phyloP scores from a whole-genome alignment of 2,888 invertebrate genomes.

The Cerastis rubricosa region DNA sequence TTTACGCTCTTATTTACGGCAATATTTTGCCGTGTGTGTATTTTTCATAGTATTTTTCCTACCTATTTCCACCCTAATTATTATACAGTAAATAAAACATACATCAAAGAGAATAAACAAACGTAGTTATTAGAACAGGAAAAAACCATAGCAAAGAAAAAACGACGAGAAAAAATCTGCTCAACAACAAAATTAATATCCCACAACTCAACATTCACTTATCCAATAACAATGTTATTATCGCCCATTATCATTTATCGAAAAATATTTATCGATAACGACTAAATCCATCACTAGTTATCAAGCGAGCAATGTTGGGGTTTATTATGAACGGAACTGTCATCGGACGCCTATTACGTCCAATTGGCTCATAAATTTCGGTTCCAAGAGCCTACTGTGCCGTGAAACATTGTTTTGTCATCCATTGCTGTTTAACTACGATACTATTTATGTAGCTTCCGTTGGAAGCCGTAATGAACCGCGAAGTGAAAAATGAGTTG shows the following conservation, averaged over 20 bases:
- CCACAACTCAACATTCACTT: constrained; percentile 2
- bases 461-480: constrained; percentile 41
- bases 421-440: constrained; percentile 51
- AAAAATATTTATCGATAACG: constrained; percentile 61
- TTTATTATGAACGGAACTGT: constrained; percentile 79
- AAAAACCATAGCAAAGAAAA: neutral
- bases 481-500: constrained; percentile 37
- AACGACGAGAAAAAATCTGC: neutral
- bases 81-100: neutral
- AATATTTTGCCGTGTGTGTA: neutral
- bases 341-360: constrained; percentile 78
- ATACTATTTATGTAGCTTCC: constrained; percentile 46
- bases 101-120: neutral
- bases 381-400: constrained; percentile 66
- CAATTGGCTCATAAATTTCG: constrained; percentile 76
- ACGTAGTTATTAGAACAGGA: neutral
- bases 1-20: neutral
- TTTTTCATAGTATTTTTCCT: neutral
- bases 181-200: constrained; percentile 15
- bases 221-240: constrained; percentile 18
- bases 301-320: constrained; percentile 70
- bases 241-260: constrained; percentile 51
- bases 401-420: constrained; percentile 63
- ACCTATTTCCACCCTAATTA: neutral
- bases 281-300: constrained; percentile 65